Percentiles rank a stretch among this genome's conserved stretches.
Conservation (phyloP, 2,113 vertebrate genomes). For the Cephalopholis sonnerati region DNA sequence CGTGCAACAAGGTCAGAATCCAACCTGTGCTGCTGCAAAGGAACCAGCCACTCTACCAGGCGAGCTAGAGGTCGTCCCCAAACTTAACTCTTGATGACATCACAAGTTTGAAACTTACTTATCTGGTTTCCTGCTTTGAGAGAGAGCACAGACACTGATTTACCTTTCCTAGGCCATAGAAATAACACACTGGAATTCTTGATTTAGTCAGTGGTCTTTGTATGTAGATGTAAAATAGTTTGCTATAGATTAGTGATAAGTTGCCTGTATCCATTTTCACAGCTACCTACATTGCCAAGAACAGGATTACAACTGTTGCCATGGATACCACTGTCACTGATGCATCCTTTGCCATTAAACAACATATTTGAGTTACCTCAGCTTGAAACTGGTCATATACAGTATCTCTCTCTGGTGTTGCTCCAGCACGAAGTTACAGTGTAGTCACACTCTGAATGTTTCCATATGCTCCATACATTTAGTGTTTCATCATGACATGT, state of each 20-base stretch:
- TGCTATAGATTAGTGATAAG: background rate
- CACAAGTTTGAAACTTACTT: too few relatives aligned
- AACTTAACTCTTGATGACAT: too few relatives aligned
- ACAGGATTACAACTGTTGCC: background rate
- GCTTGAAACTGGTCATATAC: background rate
- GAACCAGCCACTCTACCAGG: too few relatives aligned
- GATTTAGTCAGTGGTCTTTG: background rate
- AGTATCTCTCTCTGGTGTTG: background rate
- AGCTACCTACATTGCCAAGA: background rate
- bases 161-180: too few relatives aligned
- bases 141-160: too few relatives aligned
- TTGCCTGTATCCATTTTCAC: background rate
- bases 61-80: too few relatives aligned
- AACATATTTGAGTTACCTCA: background rate
- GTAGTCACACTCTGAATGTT: background rate
- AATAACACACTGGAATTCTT: too few relatives aligned
- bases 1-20: too few relatives aligned
- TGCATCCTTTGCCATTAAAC: background rate
- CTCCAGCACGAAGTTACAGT: background rate
- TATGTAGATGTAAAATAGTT: background rate
- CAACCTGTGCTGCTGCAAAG: too few relatives aligned
- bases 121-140: too few relatives aligned
- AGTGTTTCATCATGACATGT: background rate
- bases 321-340: background rate
- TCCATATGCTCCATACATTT: background rate